These are phyloP conservation scores for Tenodera sinensis DNA, from an alignment of 2,888 invertebrate genomes.

Conservation along the genomic window DNA sequence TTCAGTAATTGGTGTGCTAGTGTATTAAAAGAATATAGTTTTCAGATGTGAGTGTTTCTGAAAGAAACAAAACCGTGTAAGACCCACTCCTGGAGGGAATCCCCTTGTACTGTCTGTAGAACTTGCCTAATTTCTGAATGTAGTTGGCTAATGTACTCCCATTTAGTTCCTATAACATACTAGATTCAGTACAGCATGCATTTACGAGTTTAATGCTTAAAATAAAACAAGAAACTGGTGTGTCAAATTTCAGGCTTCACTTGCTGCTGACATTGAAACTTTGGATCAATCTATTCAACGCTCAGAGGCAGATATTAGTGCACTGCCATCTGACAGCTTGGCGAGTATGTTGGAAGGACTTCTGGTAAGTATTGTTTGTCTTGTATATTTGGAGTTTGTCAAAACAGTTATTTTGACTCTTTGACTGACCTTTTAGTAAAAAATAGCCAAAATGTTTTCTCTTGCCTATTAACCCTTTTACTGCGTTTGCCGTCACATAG, in stretches of 20 bases:
- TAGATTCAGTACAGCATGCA: not conserved
- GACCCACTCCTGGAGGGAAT: not conserved
- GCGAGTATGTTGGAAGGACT: slow-evolving; percentile 68
- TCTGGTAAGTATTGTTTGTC: slow-evolving; percentile 56
- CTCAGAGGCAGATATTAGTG: slow-evolving; percentile 63
- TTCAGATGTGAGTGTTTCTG: too few species aligned
- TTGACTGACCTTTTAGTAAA: too few species aligned
- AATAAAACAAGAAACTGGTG: not conserved
- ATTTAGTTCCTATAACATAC: not conserved
- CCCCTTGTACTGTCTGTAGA: not conserved
- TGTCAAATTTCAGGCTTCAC: slow-evolving; percentile 40
- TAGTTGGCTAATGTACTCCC: slow-evolving; percentile 17
- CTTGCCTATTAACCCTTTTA: too few species aligned
- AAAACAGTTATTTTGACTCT: too few species aligned
- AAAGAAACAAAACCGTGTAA: not conserved
- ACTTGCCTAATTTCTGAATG: not conserved
- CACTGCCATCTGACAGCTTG: slow-evolving; percentile 67
- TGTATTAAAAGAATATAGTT: too few species aligned
- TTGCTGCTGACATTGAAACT: slow-evolving; percentile 59
- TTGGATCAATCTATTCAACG: slow-evolving; percentile 64
- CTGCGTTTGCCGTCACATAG: too few species aligned
- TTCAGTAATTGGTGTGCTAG: too few species aligned
- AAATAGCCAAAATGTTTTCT: too few species aligned
- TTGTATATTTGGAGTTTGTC: too few species aligned
- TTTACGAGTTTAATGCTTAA: slow-evolving; percentile 35